Conservation (phyloP, 2,888 invertebrate genomes). For the Atethmia centrago region DNA sequence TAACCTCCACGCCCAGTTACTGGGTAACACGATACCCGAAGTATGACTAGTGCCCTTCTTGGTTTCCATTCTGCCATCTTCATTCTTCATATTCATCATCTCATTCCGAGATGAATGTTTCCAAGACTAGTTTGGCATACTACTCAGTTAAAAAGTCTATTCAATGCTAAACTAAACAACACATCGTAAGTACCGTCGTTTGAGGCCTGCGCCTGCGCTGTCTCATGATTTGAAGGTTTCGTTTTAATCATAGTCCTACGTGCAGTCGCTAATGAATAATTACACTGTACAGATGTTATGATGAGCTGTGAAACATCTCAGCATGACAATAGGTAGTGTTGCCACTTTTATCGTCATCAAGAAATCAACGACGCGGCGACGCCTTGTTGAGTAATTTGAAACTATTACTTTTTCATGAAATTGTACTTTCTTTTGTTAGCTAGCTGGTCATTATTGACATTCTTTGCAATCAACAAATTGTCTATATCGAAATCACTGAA, state of each 20-base stretch:
- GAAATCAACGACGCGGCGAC: constrained; percentile 7
- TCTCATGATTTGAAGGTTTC: constrained; percentile 55
- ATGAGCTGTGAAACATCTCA: constrained; percentile 38
- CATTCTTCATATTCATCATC: background rate
- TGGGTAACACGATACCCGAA: no score
- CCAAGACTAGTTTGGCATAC: constrained; percentile 18
- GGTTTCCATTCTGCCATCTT: background rate
- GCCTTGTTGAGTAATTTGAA: constrained; percentile 43
- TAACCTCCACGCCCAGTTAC: background rate
- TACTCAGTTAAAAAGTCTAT: constrained; percentile 6
- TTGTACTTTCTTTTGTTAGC: constrained; percentile 54
- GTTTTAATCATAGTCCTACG: constrained; percentile 55
- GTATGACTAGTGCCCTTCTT: background rate
- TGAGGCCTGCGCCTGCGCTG: constrained; percentile 33
- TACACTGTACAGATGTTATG: constrained; percentile 35
- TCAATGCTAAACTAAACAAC: constrained; percentile 52
- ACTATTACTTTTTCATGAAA: constrained; percentile 47
- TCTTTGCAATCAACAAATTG: constrained; percentile 39
- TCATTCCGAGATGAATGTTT: background rate
- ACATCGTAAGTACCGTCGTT: constrained; percentile 23
- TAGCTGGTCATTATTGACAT: constrained; percentile 4
- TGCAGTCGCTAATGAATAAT: constrained; percentile 47
- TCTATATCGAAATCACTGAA: constrained; percentile 1
- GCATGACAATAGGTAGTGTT: constrained; percentile 24
- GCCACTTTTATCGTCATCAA: constrained; percentile 24